phyloP scores from a whole-genome alignment of 2,797 vertebrate species.

The Notamacropus eugenii region DNA sequence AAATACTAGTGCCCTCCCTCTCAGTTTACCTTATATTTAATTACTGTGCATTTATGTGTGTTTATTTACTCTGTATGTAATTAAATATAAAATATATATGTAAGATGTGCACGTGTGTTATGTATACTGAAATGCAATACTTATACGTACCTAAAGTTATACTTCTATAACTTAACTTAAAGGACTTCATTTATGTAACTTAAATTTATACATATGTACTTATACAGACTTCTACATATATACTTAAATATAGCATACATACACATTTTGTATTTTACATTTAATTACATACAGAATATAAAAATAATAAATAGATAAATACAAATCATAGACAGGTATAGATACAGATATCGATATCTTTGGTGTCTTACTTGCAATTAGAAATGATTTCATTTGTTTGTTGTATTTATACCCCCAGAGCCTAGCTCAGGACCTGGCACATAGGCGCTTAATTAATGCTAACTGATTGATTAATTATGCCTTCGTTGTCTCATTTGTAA shows the following conservation, averaged over 20 bases:
- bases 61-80: neutral
- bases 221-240: no score
- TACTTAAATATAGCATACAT: neutral
- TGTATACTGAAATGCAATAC: neutral
- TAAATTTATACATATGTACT: neutral
- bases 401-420: neutral
- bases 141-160: neutral
- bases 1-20: neutral
- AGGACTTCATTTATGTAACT: neutral
- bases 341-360: neutral
- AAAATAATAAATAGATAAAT: neutral
- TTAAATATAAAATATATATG: neutral
- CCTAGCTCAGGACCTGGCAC: neutral
- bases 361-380: neutral
- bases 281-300: neutral
- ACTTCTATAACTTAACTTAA: no score
- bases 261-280: neutral
- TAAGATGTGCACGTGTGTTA: neutral
- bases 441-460: neutral
- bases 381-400: neutral
- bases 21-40: neutral
- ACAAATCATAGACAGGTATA: neutral
- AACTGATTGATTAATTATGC: neutral
- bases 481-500: neutral
- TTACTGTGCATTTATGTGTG: neutral